phyloP scores from a whole-genome alignment of 2,797 vertebrate genomes.

The Anabacerthia variegaticeps region DNA sequence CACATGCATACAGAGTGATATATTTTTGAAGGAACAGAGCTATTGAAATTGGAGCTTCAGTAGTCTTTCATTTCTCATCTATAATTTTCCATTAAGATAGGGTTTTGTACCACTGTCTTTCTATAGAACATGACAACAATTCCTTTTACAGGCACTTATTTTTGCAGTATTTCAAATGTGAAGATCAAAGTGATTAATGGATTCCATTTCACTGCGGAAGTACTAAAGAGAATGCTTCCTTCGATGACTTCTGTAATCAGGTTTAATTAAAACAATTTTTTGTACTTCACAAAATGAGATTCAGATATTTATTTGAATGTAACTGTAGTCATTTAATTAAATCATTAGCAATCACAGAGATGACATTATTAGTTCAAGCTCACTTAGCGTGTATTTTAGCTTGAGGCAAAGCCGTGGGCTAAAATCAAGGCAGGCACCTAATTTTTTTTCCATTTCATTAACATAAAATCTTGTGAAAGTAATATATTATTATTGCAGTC shows the following conservation, averaged over 20 bases:
- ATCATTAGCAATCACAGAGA: constrained; percentile 62
- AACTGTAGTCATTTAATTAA: constrained; percentile 63
- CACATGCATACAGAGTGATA: background rate
- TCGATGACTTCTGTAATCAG: constrained; percentile 45
- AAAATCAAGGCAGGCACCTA: background rate
- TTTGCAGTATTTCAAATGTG: constrained; percentile 35
- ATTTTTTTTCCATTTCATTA: constrained; percentile 5
- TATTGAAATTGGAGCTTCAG: constrained; percentile 23
- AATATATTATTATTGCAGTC: background rate
- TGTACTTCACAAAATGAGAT: constrained; percentile 43
- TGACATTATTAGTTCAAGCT: constrained; percentile 60
- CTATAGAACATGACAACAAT: constrained; percentile 22
- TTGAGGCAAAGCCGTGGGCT: constrained; percentile 43
- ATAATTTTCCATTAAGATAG: background rate
- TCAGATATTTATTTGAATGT: constrained; percentile 67
- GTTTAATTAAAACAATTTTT: constrained; percentile 68
- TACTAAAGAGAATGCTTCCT: constrained; percentile 31
- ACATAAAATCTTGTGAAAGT: background rate
- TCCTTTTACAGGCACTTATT: constrained; percentile 36
- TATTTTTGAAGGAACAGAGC: background rate
- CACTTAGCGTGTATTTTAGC: constrained; percentile 21
- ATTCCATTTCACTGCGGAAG: constrained; percentile 47
- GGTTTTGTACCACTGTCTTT: background rate
- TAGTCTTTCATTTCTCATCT: constrained; percentile 9
- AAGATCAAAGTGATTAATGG: constrained; percentile 57